These are phyloP conservation scores for Sternarchorhynchus goeldii DNA, from an alignment of 2,797 vertebrate genomes.

Conservation along the genomic window DNA sequence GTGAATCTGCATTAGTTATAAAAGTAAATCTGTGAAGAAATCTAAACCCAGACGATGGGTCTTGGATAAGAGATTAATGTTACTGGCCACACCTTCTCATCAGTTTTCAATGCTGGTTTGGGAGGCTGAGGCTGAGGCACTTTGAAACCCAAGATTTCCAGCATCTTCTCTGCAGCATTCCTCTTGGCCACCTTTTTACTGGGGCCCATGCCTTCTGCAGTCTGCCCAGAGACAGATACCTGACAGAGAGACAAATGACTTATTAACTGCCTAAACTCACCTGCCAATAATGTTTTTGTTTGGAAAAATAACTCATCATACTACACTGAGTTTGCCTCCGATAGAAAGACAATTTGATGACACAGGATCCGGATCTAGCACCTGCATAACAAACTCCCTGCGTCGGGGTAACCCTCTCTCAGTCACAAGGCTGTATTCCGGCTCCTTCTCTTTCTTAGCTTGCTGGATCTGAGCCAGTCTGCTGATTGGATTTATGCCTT, in stretches of 20 bases:
- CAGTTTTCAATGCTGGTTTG: conserved; percentile 96
- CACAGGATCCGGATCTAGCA: conserved; percentile 44
- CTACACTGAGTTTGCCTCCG: not conserved
- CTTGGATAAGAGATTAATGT: not conserved
- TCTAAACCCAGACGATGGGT: not conserved
- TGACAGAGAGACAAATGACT: conserved; percentile 53
- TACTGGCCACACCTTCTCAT: conserved; percentile 85
- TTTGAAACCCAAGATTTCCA: conserved; percentile 96
- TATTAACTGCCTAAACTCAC: not conserved
- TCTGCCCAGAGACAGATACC: conserved; percentile 91
- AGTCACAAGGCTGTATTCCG: conserved; percentile 90
- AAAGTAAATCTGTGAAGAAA: not conserved
- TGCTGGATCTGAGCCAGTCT: conserved; percentile 98
- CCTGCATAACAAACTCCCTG: conserved; percentile 97
- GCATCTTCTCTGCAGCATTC: conserved; percentile 97
- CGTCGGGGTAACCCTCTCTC: conserved; percentile 93
- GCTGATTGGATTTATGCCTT: conserved; percentile 98
- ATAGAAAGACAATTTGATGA: not conserved
- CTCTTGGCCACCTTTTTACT: conserved; percentile 99
- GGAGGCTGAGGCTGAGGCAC: conserved; percentile 92
- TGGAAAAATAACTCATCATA: not conserved
- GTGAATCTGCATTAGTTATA: not conserved
- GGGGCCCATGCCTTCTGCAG: conserved; percentile 91
- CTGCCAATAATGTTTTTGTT: not conserved
- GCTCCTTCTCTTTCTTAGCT: conserved; percentile 98